phyloP scores from a whole-genome alignment of 2,888 invertebrate species.

The Hofmannophila pseudospretella region DNA sequence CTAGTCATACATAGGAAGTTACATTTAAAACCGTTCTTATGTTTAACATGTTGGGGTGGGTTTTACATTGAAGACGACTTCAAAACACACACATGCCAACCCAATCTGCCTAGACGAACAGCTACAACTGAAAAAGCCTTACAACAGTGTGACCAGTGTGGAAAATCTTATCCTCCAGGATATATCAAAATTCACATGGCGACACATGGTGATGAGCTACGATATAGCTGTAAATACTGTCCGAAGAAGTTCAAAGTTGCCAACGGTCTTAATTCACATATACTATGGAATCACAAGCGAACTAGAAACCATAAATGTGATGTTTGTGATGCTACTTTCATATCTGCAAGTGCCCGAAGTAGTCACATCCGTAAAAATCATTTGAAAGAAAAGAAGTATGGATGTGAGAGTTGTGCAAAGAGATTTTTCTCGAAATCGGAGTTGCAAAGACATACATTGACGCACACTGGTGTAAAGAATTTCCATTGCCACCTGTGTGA shows the following conservation, averaged over 20 bases:
- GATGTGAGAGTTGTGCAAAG: constrained; percentile 64
- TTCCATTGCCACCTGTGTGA: constrained; percentile 69
- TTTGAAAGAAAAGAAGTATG: constrained; percentile 67
- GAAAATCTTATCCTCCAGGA: constrained; percentile 68
- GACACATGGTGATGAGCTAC: constrained; percentile 57
- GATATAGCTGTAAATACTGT: constrained; percentile 66
- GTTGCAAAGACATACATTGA: constrained; percentile 60
- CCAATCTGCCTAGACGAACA: constrained; percentile 36
- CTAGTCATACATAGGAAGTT: constrained; percentile 60
- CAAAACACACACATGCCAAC: constrained; percentile 50
- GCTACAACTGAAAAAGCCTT: constrained; percentile 43
- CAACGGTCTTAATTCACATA: constrained; percentile 61
- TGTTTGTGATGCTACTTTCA: constrained; percentile 66
- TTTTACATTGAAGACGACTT: constrained; percentile 45
- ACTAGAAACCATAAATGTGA: constrained; percentile 69
- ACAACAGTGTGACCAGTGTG: constrained; percentile 69
- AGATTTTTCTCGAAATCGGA: constrained; percentile 68
- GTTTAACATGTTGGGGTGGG: constrained; percentile 68
- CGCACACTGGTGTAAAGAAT: constrained; percentile 69
- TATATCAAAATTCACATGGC: constrained; percentile 69
- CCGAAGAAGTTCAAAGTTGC: constrained; percentile 72
- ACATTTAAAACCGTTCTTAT: constrained; percentile 61
- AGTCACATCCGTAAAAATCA: constrained; percentile 68
- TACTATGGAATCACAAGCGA: constrained; percentile 68
- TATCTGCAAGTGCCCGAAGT: constrained; percentile 64